A percentile compares a stretch with the other conserved stretches of the same genome.
Evolutionary conservation across 2,113 vertebrate genomes (phyloP).

Genomic region (Scytalopus superciliaris): DNA sequence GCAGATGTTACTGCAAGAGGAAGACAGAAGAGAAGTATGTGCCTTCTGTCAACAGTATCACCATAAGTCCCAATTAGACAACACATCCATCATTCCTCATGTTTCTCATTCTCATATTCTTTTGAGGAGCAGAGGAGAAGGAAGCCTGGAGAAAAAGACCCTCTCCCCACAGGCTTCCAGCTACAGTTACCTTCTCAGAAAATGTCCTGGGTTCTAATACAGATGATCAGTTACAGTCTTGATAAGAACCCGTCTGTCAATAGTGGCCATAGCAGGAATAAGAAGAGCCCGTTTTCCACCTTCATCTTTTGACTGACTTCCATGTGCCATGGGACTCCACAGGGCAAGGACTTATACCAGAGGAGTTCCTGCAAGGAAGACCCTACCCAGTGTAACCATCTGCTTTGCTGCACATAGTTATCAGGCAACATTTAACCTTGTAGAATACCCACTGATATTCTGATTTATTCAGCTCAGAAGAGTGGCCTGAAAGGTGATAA

Average conservation of each 20-base stretch:
- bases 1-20: not conserved
- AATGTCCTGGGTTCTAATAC: not conserved
- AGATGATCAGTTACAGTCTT: not conserved
- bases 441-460: not conserved
- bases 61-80: not conserved
- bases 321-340: not conserved
- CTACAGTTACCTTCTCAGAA: not conserved
- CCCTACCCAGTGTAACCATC: not conserved
- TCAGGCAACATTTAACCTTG: not conserved
- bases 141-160: not conserved
- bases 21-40: not conserved
- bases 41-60: not conserved
- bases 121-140: not conserved
- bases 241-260: not conserved
- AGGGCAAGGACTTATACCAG: not conserved
- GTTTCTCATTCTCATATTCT: not conserved
- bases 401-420: not conserved
- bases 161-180: not conserved
- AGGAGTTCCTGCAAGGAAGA: not conserved
- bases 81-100: rapidly evolving
- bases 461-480: not conserved
- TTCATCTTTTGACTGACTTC: not conserved
- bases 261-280: not conserved
- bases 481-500: not conserved
- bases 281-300: not conserved